These are phyloP conservation scores for Ceratoteleas bidentatus DNA, from an alignment of 1,140 invertebrate genomes.

Conservation along the genomic window DNA sequence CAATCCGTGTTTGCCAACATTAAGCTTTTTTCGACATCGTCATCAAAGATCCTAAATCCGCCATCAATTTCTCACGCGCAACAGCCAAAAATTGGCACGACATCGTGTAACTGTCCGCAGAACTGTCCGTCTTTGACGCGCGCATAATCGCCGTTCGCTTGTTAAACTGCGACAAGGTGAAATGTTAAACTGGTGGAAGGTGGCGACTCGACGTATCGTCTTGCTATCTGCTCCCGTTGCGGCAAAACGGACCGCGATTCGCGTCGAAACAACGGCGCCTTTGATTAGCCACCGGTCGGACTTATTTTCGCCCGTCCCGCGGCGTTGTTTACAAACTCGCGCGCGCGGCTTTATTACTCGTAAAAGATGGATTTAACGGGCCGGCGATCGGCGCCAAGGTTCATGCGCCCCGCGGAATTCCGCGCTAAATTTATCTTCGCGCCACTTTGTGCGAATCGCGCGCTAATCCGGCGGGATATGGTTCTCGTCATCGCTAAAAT, in stretches of 20 bases:
- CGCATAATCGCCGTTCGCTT: conserved; percentile 27
- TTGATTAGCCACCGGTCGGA: conserved; percentile 48
- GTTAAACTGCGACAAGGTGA: conserved; percentile 43
- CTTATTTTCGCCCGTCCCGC: conserved; percentile 18
- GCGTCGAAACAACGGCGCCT: conserved; percentile 52
- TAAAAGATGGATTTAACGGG: conserved; percentile 19
- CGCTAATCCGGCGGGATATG: conserved; percentile 21
- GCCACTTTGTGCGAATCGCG: conserved; percentile 19
- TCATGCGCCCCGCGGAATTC: not conserved
- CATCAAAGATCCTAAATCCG: no score
- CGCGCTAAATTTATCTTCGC: conserved; percentile 31
- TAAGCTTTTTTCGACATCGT: no score
- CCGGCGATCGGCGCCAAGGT: conserved; percentile 9
- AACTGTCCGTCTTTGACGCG: conserved; percentile 12
- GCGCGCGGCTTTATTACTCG: conserved; percentile 21
- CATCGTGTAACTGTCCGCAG: no score
- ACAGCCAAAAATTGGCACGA: no score
- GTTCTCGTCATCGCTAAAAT: conserved; percentile 55
- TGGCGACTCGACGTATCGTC: conserved; percentile 23
- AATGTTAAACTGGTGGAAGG: conserved; percentile 38
- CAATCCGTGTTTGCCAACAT: no score
- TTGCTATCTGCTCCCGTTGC: conserved; percentile 31
- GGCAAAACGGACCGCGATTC: conserved; percentile 26
- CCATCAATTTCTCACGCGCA: no score
- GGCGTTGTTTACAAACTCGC: not conserved